Evolutionary conservation across 2,113 vertebrate genomes (phyloP).

Genomic region (Chrysochloris asiatica): DNA sequence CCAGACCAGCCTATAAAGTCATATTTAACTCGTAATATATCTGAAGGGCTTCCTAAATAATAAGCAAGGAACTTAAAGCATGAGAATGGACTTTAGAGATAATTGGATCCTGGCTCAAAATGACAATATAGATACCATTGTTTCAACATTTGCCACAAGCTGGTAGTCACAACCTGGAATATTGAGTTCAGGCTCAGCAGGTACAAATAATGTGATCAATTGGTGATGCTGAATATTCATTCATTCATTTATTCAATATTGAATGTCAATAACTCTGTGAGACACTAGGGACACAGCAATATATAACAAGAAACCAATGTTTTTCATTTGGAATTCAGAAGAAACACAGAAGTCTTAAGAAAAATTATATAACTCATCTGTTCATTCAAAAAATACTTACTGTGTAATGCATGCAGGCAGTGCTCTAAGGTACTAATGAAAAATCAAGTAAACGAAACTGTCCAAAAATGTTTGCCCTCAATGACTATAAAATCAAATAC

Average conservation of each 20-base stretch:
- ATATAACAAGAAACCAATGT: neutral
- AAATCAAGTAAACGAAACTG: neutral
- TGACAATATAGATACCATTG: neutral
- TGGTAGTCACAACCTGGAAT: neutral
- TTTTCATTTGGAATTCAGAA: constrained; percentile 46
- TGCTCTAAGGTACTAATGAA: neutral
- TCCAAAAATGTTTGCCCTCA: neutral
- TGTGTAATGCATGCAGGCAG: neutral
- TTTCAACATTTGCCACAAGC: neutral
- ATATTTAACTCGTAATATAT: constrained; percentile 33
- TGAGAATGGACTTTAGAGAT: neutral
- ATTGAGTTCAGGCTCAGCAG: neutral
- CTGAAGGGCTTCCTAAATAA: neutral
- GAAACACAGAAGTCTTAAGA: neutral
- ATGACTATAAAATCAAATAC: neutral
- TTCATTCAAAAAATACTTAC: constrained; percentile 17
- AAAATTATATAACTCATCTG: constrained; percentile 21
- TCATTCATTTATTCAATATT: neutral
- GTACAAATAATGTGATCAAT: neutral
- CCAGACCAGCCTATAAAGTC: constrained; percentile 3
- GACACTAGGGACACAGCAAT: neutral
- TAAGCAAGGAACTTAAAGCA: neutral
- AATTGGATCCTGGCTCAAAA: neutral
- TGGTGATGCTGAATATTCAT: neutral
- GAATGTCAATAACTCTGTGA: neutral